Base-by-base conservation (phyloP, 2,797 vertebrate genomes). In the Aulostomus chinensis region DNA sequence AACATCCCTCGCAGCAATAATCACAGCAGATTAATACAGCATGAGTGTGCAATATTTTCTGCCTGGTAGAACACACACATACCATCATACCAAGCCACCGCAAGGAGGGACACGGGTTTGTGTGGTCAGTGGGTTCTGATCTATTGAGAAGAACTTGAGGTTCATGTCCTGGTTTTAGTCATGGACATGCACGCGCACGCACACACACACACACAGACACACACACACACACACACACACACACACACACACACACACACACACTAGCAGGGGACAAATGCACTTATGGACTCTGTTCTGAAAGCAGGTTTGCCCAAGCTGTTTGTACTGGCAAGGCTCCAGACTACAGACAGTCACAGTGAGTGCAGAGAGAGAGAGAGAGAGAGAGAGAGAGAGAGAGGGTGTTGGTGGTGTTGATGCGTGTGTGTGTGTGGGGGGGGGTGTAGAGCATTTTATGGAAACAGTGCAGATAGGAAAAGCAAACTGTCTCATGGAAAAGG, bases 231-330 rank as follows among this genome's bases (percentile, higher is more conserved):
- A 28, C 25, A 14, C 26, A 15, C 36, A 25, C 2, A 47, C 33
- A 17, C 20, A 17, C 45, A 46, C 24, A 13, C 22, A 24, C 26
- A 30, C 47, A 16, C 12, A 16, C 49, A 21, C 22, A 28, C 51
- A 62, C 50, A 43, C 57, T 22, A 17, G 67, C 14, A 3, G 58
- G 55, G 52, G 47, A 45, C 56, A 42, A 32, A 45, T 40, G 65
- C 48, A 58, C 58, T 54, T 24, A 51, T 51, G 64, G 57, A 74
- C 72, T 54, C 30, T 24, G 71, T 49, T 70, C 51, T 73, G 58
- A 78, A 60, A 76, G 68, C 69, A 81, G 80, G 83, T 83, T 88
- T 83, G 64, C 51, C 68, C 81, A 79, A 80, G 79, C 78, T 84
- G 85, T 85, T 87, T 86, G 70, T 48, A 8, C 72, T 86, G 84